Evolutionary conservation across 2,888 invertebrate genomes (phyloP).

Genomic region (Sycophila texana): DNA sequence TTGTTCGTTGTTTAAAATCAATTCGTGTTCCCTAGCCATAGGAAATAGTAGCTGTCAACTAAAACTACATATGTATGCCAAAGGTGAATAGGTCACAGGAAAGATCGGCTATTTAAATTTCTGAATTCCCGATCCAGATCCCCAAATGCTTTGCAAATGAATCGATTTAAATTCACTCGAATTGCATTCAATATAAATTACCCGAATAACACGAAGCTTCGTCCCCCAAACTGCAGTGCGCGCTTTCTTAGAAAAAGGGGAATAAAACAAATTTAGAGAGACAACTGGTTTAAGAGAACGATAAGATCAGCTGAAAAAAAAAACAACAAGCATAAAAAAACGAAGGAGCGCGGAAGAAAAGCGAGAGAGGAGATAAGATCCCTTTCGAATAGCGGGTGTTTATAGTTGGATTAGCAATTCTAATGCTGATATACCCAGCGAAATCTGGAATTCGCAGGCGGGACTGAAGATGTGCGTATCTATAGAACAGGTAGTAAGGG

Average conservation of each 20-base stretch:
- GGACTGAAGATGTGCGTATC: neutral
- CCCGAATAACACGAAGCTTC: constrained; percentile 28
- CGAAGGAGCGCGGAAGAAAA: neutral
- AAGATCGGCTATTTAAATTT: too few species aligned
- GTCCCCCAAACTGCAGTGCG: neutral
- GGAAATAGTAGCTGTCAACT: too few species aligned
- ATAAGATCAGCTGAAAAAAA: constrained; percentile 26
- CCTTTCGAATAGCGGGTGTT: constrained; percentile 62
- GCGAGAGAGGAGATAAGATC: constrained; percentile 20
- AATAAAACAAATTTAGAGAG: constrained; percentile 43
- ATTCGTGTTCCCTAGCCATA: too few species aligned
- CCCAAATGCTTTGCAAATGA: constrained; percentile 18
- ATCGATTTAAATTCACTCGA: constrained; percentile 51
- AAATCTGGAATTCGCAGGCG: constrained; percentile 30
- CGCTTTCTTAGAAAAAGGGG: constrained; percentile 34
- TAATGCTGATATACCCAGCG: constrained; percentile 64
- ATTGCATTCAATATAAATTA: constrained; percentile 46
- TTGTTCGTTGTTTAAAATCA: too few species aligned
- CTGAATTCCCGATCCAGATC: neutral
- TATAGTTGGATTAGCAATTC: constrained; percentile 72
- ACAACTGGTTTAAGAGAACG: constrained; percentile 26
- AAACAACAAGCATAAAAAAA: neutral
- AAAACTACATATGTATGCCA: too few species aligned
- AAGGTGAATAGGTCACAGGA: too few species aligned
- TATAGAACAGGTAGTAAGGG: constrained; percentile 30